Evolutionary conservation across 1,140 invertebrate species (phyloP), one percentile per base, ranked within the genome.

Genomic region (Meloidogyne chitwoodi): DNA sequence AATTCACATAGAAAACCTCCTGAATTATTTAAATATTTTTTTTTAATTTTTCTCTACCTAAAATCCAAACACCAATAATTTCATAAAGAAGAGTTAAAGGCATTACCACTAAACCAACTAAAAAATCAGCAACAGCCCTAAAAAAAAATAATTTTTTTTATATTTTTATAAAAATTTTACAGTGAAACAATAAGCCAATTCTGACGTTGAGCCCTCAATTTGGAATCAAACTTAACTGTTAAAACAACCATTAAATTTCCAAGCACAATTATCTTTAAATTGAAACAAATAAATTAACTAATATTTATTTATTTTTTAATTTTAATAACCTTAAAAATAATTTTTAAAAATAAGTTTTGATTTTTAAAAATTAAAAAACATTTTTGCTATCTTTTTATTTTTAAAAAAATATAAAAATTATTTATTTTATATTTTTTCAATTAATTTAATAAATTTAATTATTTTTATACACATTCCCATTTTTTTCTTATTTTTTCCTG

Each of bases 181-280:
- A 91, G 84, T 76, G 89, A 90, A 82, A 91, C 90, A 75, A 91
- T 91, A 83, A 91, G 91, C 89, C 91, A 90, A 84, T 91, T 91
- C 56, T 86, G 85, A n/a, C 86, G 73, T 65, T 86, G 85, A 69
- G 74, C 74, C 64, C 85, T 67, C 27, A 86, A 68, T 76, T 87
- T 87, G 29, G 80, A 70, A 72, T 86, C 85, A 48, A 84, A 80
- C 74, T 86, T 74, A 2, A 86, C 85, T 14, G 85, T 87, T 41
- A 87, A 66, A 24, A 86, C 84, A 4, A 86, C 85, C 62, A 86
- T 75, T 26, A 85, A 61, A 66, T 86, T 86, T 10, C 85, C 85
- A 31, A 81, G 74, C 11, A 86, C 83, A 56, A 86, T 86, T 61
- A 85, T 76, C 83, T 85, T 68, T 38, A 48, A 48, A 48, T 48